These are phyloP conservation scores for Heliconius himera DNA, from an alignment of 1,140 invertebrate species.

Conservation along the genomic window DNA sequence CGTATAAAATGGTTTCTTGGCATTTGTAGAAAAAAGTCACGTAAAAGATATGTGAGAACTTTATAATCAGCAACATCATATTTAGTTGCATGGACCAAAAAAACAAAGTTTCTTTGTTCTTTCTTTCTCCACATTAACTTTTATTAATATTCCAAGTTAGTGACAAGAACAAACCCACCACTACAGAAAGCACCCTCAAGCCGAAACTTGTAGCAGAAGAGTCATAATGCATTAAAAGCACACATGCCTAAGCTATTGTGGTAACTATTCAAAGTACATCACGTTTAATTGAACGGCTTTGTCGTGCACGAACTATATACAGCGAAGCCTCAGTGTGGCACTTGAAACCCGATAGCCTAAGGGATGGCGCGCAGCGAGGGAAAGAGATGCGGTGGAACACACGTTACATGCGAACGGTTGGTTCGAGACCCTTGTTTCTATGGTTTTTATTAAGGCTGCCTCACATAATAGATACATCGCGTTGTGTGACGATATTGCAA, in stretches of 20 bases:
- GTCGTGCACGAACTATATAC: constrained; percentile 35
- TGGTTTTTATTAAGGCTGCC: constrained; percentile 18
- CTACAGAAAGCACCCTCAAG: constrained; percentile 20
- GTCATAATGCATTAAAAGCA: constrained; percentile 39
- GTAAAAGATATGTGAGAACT: no score
- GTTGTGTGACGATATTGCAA: not conserved
- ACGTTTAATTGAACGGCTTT: constrained; percentile 44
- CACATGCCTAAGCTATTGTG: constrained; percentile 33
- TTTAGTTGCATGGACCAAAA: not conserved
- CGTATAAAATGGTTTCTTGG: not conserved
- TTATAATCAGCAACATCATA: no score
- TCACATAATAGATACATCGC: not conserved
- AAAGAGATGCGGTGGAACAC: constrained; percentile 46
- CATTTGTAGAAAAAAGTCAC: not conserved
- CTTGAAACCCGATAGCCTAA: constrained; percentile 51
- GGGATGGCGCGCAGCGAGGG: constrained; percentile 41
- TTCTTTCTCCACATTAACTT: not conserved
- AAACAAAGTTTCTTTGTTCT: not conserved
- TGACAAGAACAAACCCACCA: not conserved
- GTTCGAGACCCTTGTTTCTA: constrained; percentile 32
- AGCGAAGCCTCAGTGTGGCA: constrained; percentile 49
- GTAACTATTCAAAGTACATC: constrained; percentile 38
- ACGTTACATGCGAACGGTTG: constrained; percentile 40
- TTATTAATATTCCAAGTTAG: constrained; percentile 7
- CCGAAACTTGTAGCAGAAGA: constrained; percentile 20